Percentiles rank a stretch among this genome's conserved stretches.
These are phyloP conservation scores for Anthonomus grandis DNA, from an alignment of 1,140 invertebrate species.

Conservation along the genomic window DNA sequence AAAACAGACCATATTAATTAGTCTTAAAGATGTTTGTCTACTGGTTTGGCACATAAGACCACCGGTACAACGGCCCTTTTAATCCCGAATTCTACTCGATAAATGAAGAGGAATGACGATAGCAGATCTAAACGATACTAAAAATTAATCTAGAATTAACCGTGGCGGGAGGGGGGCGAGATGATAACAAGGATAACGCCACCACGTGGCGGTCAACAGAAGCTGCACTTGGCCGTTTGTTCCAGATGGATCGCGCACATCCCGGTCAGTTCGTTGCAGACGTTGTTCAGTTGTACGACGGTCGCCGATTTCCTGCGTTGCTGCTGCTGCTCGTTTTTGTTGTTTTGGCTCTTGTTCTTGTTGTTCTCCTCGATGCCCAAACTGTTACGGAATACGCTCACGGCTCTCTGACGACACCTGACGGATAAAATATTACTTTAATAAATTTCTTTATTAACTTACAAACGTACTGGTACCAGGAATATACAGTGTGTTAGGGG, in stretches of 20 bases:
- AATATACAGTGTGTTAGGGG: no score
- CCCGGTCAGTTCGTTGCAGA: slow-evolving; percentile 50
- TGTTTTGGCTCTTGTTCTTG: slow-evolving; percentile 46
- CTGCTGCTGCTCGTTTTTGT: no score
- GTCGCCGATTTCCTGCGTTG: slow-evolving; percentile 34
- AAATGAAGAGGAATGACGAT: neutral
- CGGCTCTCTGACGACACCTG: slow-evolving; percentile 42
- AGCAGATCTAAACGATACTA: neutral
- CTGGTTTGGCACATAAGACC: no score
- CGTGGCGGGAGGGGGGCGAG: neutral
- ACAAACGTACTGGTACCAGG: no score
- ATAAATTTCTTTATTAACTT: no score
- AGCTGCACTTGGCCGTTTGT: slow-evolving; percentile 57
- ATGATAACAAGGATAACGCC: neutral
- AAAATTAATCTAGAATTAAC: neutral
- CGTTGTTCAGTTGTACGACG: slow-evolving; percentile 47
- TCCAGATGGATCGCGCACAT: slow-evolving; percentile 58
- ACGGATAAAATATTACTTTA: slow-evolving; percentile 47
- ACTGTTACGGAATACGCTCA: slow-evolving; percentile 47
- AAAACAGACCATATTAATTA: no score
- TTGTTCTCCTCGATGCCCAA: slow-evolving; percentile 54
- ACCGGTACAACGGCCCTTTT: no score
- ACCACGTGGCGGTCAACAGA: slow-evolving; percentile 55
- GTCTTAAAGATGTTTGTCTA: no score
- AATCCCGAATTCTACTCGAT: no score